Evolutionary conservation across 2,113 vertebrate genomes (phyloP), one percentile per base, ranked within the genome.

Genomic region (Carlito syrichta): DNA sequence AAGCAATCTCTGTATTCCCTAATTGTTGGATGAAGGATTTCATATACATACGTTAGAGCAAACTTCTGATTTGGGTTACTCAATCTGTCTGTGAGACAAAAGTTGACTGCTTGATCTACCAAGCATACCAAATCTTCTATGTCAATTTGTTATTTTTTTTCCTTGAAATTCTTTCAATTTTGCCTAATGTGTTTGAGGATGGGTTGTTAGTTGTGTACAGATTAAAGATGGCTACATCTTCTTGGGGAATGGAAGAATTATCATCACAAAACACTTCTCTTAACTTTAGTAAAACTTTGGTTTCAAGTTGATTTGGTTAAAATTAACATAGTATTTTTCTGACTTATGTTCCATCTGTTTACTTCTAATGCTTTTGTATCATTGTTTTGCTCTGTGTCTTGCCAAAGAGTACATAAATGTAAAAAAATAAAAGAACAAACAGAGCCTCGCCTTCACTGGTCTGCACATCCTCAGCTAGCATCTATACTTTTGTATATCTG

Each of bases 141-240:
- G 32, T 48, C 25, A 40, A 50, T 87, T n/a, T n/a, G n/a, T 86
- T 50, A 19, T 58, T 96, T 20, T 84, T 76, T 94, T 71, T 63
- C 73, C 48, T 88, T 81, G n/a, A 85, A 90, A 81, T 78, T n/a
- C 52, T 87, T 96, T 71, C 40, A 94, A 32, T 83, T 38, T 91
- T 50, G 7, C n/a, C 35, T 66, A 20, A 22, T 10, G 19, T 71
- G 30, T 89, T 92, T 45, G 23, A 83, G n/a, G 35, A 27, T 38
- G 43, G 30, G 22, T 30, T 78, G 17, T 54, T 69, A 79, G 90
- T 90, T 56, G 22, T 13, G 30, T 60, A 52, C n/a, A 73, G 40
- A 40, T 60, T 92, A 38, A 78, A 89, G 56, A 89, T 20, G 86
- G 40, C 48, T 82, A 58, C 32, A 78, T 38, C 32, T 69, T 95